phyloP scores from a whole-genome alignment of 2,888 invertebrate genomes.

The Lycophotia porphyrea region DNA sequence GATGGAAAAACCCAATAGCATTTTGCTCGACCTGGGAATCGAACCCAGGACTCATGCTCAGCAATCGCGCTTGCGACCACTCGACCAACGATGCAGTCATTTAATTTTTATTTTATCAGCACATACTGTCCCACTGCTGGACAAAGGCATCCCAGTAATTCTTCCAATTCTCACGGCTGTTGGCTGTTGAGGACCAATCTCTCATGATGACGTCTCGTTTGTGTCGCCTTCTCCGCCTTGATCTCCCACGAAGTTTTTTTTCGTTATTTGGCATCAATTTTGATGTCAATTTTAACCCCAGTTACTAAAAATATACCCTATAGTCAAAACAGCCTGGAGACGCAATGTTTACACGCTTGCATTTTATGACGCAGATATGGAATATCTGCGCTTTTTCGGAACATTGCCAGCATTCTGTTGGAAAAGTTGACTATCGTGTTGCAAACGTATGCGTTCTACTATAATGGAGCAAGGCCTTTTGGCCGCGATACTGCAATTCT shows the following conservation, averaged over 20 bases:
- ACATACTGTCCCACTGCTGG: background rate
- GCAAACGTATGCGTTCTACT: background rate
- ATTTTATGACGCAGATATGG: constrained; percentile 26
- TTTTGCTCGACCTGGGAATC: no score
- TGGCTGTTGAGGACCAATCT: background rate
- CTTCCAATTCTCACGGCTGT: background rate
- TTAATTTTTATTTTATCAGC: background rate
- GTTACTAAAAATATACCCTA: background rate
- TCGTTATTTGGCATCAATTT: background rate
- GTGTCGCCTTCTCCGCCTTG: background rate
- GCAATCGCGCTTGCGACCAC: no score
- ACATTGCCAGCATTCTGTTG: constrained; percentile 31
- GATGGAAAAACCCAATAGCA: no score
- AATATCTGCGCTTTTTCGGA: constrained; percentile 24
- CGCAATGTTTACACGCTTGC: constrained; percentile 13
- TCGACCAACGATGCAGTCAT: no score
- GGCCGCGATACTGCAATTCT: background rate
- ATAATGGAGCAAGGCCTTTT: constrained; percentile 1
- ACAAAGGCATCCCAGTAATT: background rate
- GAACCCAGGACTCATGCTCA: no score
- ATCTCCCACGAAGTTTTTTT: background rate
- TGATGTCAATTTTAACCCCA: background rate
- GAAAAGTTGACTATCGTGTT: constrained; percentile 3
- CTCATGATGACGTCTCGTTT: background rate
- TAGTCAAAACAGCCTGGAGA: background rate